Evolutionary conservation across 2,113 vertebrate species (phyloP), one percentile per base, ranked within the genome.

Genomic region (Salvator merianae): DNA sequence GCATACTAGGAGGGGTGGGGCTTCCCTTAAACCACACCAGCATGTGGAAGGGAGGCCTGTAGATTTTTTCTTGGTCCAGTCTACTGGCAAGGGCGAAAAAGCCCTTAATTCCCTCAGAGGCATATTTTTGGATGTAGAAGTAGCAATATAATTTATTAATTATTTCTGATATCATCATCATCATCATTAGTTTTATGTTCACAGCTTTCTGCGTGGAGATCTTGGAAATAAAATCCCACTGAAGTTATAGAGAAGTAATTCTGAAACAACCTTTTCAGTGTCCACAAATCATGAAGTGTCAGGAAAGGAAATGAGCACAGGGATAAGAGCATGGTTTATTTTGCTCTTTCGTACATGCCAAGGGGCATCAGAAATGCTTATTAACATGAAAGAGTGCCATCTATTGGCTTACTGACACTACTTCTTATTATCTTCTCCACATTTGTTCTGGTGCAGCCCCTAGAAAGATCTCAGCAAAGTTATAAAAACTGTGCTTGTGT

Each of bases 301-400:
- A 40, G 71, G 63, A n/a, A n/a, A n/a, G n/a, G 3, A 34, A 71
- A 8, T 63, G 36, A 43, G 26, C 3, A 36, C 32, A 50, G 32
- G 63, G 28, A 50, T 38, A 71, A 43, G 53, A 47, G 5, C 59
- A 47, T 7, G 8, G 3, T 77, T 22, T 22, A n/a, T n/a, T n/a
- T n/a, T n/a, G n/a, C 30, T n/a, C 34, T 77, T 38, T 82, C n/a
- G 12, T 20, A 20, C 36, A 30, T 59, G 47, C 14, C 38, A 82
- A 72, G 43, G 68, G 83, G 55, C 73, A 79, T 6, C 59, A 73
- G 9, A 22, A n/a, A 28, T 66, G 22, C 14, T 28, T 34, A 53
- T 79, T 72, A 59, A 53, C 68, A 79, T 40, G 68, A 66, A 87
- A 79, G 81, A 79, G 75, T 40, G 81, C 76, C 81, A 74, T 43